phyloP scores from a whole-genome alignment of 2,888 invertebrate genomes.

The Rotaria macrura region DNA sequence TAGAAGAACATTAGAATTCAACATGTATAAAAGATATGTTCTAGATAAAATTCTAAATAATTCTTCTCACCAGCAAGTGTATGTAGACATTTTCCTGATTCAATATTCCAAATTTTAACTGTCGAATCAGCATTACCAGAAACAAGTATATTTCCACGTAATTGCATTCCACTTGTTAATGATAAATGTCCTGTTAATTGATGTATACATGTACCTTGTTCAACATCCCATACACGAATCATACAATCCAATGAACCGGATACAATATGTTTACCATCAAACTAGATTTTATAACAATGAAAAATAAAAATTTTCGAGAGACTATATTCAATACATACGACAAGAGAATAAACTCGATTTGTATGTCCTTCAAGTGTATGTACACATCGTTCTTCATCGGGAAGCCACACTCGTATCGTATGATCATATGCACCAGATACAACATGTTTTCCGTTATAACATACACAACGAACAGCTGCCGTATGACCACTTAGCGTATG shows the following conservation, averaged over 20 bases:
- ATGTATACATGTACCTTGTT: constrained; percentile 76
- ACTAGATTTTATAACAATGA: constrained; percentile 56
- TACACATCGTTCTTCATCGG: constrained; percentile 68
- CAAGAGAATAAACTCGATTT: constrained; percentile 87
- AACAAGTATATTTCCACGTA: constrained; percentile 80
- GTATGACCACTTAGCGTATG: constrained; percentile 86
- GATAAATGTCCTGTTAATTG: constrained; percentile 94
- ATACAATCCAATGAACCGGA: constrained; percentile 95
- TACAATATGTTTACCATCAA: constrained; percentile 89
- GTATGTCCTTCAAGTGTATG: constrained; percentile 92
- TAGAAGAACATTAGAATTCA: no score
- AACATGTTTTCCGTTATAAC: constrained; percentile 73
- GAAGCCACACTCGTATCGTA: constrained; percentile 96
- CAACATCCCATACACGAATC: constrained; percentile 89
- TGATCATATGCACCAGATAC: constrained; percentile 97
- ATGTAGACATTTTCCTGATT: constrained; percentile 91
- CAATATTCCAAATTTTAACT: constrained; percentile 97
- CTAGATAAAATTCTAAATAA: no score
- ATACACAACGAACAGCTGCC: constrained; percentile 94
- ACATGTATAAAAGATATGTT: no score
- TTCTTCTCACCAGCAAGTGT: constrained; percentile 58
- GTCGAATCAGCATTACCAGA: constrained; percentile 98
- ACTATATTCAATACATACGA: neutral
- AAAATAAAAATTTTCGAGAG: neutral
- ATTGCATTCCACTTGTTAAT: constrained; percentile 69